Percentiles rank a stretch among this genome's conserved stretches.
phyloP scores from a whole-genome alignment of 1,140 invertebrate species.

The Ctenoplectra terminalis region DNA sequence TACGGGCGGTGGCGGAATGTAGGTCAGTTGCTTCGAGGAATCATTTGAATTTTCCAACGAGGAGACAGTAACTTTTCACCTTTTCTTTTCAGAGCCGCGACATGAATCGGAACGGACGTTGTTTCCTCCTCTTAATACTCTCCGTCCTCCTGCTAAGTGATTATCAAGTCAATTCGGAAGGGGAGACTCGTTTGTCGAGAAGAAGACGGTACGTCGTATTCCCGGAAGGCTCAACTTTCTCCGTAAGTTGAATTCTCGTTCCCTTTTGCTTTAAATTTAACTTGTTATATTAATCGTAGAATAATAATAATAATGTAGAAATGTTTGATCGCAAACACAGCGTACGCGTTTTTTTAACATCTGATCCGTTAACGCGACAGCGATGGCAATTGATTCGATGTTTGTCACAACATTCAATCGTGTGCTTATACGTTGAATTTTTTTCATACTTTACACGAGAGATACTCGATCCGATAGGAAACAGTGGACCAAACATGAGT shows the following conservation, averaged over 20 bases:
- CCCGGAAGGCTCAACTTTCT: constrained; percentile 90
- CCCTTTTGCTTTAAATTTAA: neutral
- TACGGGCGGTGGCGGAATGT: neutral
- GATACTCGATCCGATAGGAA: neutral
- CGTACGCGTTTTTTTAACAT: too few species aligned
- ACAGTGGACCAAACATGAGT: constrained; percentile 6
- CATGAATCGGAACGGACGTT: constrained; percentile 49
- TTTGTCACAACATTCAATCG: neutral
- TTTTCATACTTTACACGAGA: constrained; percentile 11
- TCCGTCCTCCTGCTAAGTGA: constrained; percentile 18
- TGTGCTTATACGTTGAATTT: too few species aligned
- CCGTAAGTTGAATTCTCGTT: constrained; percentile 82
- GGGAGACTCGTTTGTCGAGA: constrained; percentile 76
- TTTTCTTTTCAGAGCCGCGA: constrained; percentile 36
- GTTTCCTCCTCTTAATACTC: constrained; percentile 31
- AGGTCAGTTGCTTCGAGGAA: constrained; percentile 28
- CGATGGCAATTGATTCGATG: too few species aligned
- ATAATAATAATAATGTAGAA: too few species aligned
- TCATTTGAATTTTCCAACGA: constrained; percentile 14
- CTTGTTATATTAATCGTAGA: too few species aligned
- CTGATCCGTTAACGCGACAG: neutral
- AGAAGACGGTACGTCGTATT: constrained; percentile 89
- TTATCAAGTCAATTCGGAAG: constrained; percentile 49
- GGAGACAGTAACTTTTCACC: constrained; percentile 7
- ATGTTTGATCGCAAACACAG: neutral